Evolutionary conservation across 2,113 vertebrate species (phyloP).

Genomic region (Eupsittula cactorum): DNA sequence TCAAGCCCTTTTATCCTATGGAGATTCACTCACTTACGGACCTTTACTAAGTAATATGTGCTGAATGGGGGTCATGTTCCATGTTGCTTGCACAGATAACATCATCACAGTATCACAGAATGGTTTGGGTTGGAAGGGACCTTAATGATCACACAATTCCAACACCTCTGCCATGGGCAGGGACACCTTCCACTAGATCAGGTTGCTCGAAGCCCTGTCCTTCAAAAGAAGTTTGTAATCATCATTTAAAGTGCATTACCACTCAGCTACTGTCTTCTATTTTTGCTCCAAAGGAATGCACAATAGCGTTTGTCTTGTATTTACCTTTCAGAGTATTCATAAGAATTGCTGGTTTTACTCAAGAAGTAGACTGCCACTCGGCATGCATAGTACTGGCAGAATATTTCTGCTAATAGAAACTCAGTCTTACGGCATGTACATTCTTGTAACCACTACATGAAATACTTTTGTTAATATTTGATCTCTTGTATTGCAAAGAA

Average conservation of each 20-base stretch:
- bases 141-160: neutral
- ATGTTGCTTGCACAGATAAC: neutral
- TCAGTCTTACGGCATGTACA: neutral
- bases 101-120: neutral
- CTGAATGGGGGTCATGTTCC: neutral
- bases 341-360: neutral
- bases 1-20: neutral
- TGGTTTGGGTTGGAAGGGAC: neutral
- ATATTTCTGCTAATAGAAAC: neutral
- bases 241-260: neutral
- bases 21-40: neutral
- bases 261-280: neutral
- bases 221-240: neutral
- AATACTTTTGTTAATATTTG: neutral
- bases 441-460: neutral
- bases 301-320: neutral
- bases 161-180: neutral
- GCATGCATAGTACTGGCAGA: neutral
- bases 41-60: neutral
- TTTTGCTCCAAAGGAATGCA: neutral
- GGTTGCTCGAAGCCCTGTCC: neutral
- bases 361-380: neutral
- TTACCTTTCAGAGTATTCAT: neutral
- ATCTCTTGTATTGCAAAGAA: neutral
- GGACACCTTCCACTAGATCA: neutral